phyloP scores from a whole-genome alignment of 2,888 invertebrate genomes.

The Laspeyria flexula region DNA sequence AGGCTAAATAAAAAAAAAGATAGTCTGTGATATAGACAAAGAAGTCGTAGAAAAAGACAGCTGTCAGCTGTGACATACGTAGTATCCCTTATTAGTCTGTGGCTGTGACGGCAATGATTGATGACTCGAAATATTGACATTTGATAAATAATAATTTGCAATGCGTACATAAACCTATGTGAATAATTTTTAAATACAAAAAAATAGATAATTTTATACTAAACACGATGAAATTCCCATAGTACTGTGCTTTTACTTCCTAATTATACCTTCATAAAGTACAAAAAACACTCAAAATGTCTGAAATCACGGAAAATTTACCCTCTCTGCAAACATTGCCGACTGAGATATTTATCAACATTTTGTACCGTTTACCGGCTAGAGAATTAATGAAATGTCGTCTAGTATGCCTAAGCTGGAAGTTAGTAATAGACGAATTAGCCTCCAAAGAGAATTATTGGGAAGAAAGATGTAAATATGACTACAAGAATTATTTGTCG shows the following conservation, averaged over 20 bases:
- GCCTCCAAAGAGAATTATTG: constrained; percentile 55
- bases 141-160: too few species aligned
- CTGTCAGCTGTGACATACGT: too few species aligned
- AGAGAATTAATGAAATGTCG: constrained; percentile 61
- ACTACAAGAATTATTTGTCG: constrained; percentile 51
- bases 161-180: too few species aligned
- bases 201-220: too few species aligned
- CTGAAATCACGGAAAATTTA: constrained; percentile 11
- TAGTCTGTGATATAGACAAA: too few species aligned
- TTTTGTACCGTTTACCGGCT: constrained; percentile 59
- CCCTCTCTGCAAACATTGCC: constrained; percentile 44
- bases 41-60: too few species aligned
- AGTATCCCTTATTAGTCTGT: too few species aligned
- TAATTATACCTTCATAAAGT: not conserved
- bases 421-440: constrained; percentile 60
- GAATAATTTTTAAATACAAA: too few species aligned
- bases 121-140: too few species aligned
- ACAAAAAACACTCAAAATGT: constrained; percentile 16
- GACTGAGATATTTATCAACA: constrained; percentile 60
- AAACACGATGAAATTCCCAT: constrained; percentile 24
- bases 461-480: constrained; percentile 54
- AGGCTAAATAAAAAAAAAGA: too few species aligned
- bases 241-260: constrained; percentile 1
- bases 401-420: constrained; percentile 65
- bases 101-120: too few species aligned